Evolutionary conservation across 2,113 vertebrate genomes (phyloP).

Genomic region (Psilopogon haemacephalus): DNA sequence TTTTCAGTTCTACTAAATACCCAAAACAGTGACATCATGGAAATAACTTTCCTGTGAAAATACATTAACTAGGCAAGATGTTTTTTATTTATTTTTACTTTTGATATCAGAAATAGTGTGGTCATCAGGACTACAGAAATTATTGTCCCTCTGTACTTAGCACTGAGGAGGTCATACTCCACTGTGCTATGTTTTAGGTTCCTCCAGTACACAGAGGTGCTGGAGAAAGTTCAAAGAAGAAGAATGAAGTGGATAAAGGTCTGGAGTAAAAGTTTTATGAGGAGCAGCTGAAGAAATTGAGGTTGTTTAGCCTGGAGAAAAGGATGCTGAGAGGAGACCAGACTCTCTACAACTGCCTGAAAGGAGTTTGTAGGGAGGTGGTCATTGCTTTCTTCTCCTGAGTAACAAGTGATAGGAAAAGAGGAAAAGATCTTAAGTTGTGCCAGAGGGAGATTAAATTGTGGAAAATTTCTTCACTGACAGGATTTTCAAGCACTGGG

Average conservation of each 20-base stretch:
- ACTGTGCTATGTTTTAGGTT: neutral
- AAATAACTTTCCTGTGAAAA: neutral
- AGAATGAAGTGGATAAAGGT: fast-evolving
- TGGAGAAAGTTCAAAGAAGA: neutral
- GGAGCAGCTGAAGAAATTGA: no score
- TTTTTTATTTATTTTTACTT: neutral
- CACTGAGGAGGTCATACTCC: neutral
- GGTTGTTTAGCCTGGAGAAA: no score
- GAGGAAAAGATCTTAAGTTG: no score
- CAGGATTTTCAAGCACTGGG: no score
- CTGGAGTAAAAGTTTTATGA: no score
- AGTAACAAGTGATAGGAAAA: neutral
- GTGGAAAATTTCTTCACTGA: no score
- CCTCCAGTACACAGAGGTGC: neutral
- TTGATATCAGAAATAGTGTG: neutral
- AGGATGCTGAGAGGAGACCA: no score
- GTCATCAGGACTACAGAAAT: neutral
- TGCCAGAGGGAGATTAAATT: no score
- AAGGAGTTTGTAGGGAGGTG: neutral
- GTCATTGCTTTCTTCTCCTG: fast-evolving
- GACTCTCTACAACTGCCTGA: no score
- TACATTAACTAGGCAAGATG: neutral
- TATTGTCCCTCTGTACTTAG: fast-evolving
- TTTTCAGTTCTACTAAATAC: neutral
- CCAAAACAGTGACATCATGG: neutral